Percentiles rank a stretch among this genome's conserved stretches.
phyloP scores from a whole-genome alignment of 2,797 vertebrate species.

The Dromococcyx pavoninus region DNA sequence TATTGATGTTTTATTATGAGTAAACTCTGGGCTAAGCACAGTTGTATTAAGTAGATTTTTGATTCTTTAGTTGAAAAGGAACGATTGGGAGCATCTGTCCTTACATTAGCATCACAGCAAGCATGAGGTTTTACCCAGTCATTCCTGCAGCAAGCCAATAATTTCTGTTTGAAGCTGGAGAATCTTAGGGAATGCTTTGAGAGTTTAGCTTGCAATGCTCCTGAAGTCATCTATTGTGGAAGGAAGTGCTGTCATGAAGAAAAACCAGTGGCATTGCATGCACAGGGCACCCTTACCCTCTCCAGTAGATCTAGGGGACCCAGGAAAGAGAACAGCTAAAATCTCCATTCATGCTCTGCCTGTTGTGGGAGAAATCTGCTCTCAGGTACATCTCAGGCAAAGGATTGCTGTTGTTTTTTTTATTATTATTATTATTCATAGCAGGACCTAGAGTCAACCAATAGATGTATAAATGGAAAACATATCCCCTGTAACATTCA shows the following conservation, averaged over 20 bases:
- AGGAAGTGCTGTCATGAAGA: background rate
- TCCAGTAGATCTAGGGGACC: background rate
- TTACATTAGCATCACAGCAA: background rate
- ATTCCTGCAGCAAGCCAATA: background rate
- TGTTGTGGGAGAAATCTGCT: background rate
- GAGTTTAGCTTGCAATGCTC: background rate
- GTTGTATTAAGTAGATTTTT: conserved; percentile 10
- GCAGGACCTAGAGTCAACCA: background rate
- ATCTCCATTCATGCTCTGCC: background rate
- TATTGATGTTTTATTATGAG: conserved; percentile 40
- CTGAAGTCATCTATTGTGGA: background rate
- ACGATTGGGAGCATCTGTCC: background rate
- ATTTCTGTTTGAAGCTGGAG: background rate
- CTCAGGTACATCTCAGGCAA: background rate
- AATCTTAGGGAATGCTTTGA: background rate
- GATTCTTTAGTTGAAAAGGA: background rate
- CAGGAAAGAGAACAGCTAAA: background rate
- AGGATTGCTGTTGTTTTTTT: background rate
- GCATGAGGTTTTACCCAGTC: background rate
- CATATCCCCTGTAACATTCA: background rate
- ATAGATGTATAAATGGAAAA: background rate
- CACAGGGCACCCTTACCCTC: background rate
- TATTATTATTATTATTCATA: background rate
- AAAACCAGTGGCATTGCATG: background rate
- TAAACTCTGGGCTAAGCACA: conserved; percentile 31